Percentiles rank a stretch among this genome's conserved stretches.
Conservation (phyloP, 2,888 invertebrate genomes). For the Sylvicola cinctus region DNA sequence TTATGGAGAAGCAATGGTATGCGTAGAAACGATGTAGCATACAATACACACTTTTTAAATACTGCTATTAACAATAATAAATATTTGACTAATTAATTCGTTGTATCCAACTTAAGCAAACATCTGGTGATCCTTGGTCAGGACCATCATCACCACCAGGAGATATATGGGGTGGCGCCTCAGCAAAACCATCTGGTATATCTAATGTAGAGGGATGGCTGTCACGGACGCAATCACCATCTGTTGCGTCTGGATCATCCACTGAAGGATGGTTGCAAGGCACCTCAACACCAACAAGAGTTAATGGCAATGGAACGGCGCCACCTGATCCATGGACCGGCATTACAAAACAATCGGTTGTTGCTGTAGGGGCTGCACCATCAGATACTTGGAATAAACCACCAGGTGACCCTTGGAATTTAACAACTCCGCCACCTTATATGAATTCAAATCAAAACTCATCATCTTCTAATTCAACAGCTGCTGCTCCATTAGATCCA, state of each 20-base stretch:
- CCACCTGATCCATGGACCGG: slow-evolving; percentile 18
- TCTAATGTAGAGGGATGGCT: slow-evolving; percentile 4
- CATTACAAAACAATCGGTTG: background rate
- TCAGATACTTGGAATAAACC: slow-evolving; percentile 8
- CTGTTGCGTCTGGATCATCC: slow-evolving; percentile 23
- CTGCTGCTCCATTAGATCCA: slow-evolving; percentile 30
- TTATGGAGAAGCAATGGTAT: slow-evolving; percentile 1
- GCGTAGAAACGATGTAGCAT: background rate
- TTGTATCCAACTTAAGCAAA: background rate
- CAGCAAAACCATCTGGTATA: slow-evolving; percentile 6
- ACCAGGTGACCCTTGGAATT: slow-evolving; percentile 18
- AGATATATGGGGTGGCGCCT: slow-evolving; percentile 19
- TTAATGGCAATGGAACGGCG: slow-evolving; percentile 4
- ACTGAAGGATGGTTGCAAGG: slow-evolving; percentile 24
- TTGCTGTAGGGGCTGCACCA: slow-evolving; percentile 2
- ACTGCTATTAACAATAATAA: background rate
- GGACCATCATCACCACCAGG: slow-evolving; percentile 20
- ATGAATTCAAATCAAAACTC: slow-evolving; percentile 10
- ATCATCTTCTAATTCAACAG: slow-evolving; percentile 6
- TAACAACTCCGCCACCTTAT: slow-evolving; percentile 10
- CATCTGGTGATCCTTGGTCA: slow-evolving; percentile 23
- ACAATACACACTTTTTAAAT: background rate
- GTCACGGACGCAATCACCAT: slow-evolving; percentile 22
- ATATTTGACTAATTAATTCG: background rate
- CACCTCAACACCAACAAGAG: slow-evolving; percentile 9